phyloP scores from a whole-genome alignment of 1,140 invertebrate species.

The Musca vetustissima region DNA sequence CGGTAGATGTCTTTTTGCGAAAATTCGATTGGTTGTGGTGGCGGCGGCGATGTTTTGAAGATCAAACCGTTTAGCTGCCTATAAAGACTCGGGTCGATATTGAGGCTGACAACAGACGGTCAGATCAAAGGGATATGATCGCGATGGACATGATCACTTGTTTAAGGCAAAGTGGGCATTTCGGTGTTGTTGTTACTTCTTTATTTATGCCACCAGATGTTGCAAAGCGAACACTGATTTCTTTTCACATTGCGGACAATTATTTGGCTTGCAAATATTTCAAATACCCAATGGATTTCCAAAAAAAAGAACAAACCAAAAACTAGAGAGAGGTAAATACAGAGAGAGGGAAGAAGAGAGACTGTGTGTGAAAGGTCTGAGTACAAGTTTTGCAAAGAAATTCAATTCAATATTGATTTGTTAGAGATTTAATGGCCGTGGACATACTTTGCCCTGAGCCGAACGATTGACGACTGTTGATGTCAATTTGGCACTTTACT shows the following conservation, averaged over 20 bases:
- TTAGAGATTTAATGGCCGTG: not conserved
- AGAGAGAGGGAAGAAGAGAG: too few species aligned
- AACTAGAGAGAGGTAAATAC: too few species aligned
- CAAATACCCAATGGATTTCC: not conserved
- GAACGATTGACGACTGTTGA: constrained; percentile 5
- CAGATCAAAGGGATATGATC: not conserved
- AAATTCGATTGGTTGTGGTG: constrained; percentile 27
- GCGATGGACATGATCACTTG: constrained; percentile 18
- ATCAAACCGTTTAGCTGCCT: constrained; percentile 16
- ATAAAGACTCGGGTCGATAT: not conserved
- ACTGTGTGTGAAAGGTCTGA: not conserved
- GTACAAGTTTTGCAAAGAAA: not conserved
- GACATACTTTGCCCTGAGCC: not conserved
- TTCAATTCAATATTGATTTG: constrained; percentile 16
- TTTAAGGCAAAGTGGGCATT: constrained; percentile 11
- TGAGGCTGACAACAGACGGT: not conserved
- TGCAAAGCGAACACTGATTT: constrained; percentile 20
- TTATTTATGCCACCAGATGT: constrained; percentile 9
- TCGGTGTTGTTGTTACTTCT: constrained; percentile 8
- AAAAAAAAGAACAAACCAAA: not conserved
- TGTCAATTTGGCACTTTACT: not conserved
- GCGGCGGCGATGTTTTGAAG: constrained; percentile 9
- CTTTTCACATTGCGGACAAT: not conserved
- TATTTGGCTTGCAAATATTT: not conserved
- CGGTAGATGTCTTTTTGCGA: constrained; percentile 16